phyloP scores from a whole-genome alignment of 2,888 invertebrate genomes.

The Trachelus troglodyta region DNA sequence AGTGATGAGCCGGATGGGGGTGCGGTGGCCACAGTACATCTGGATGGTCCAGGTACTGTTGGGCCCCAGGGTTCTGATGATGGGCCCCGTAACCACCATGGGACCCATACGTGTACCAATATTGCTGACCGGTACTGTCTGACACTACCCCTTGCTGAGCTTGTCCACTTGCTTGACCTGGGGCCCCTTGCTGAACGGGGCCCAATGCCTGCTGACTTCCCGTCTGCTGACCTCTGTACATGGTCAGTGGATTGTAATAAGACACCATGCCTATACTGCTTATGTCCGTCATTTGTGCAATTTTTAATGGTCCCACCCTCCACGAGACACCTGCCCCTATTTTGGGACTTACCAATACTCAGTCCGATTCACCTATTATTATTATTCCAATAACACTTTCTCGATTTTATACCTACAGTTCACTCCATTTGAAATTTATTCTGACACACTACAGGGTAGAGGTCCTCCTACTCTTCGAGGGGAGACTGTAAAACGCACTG shows the following conservation, averaged over 20 bases:
- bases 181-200: constrained; percentile 25
- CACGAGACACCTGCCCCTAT: background rate
- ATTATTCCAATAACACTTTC: background rate
- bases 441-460: background rate
- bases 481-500: background rate
- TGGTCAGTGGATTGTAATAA: constrained; percentile 77
- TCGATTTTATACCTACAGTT: background rate
- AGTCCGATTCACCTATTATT: background rate
- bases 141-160: constrained; percentile 5
- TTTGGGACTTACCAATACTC: background rate
- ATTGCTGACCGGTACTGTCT: constrained; percentile 47
- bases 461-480: background rate
- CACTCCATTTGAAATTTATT: background rate
- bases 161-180: background rate
- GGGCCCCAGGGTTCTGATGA: constrained; percentile 69
- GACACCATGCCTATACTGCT: constrained; percentile 73
- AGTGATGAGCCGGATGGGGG: constrained; percentile 67
- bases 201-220: constrained; percentile 31
- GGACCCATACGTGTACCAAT: constrained; percentile 36
- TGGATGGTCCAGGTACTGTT: constrained; percentile 58
- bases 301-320: background rate
- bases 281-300: constrained; percentile 40
- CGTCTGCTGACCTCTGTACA: constrained; percentile 67
- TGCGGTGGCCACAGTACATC: constrained; percentile 67
- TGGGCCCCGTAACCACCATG: constrained; percentile 28